Base-by-base conservation (phyloP, 2,888 invertebrate genomes). In the Agrilus cyanescens region DNA sequence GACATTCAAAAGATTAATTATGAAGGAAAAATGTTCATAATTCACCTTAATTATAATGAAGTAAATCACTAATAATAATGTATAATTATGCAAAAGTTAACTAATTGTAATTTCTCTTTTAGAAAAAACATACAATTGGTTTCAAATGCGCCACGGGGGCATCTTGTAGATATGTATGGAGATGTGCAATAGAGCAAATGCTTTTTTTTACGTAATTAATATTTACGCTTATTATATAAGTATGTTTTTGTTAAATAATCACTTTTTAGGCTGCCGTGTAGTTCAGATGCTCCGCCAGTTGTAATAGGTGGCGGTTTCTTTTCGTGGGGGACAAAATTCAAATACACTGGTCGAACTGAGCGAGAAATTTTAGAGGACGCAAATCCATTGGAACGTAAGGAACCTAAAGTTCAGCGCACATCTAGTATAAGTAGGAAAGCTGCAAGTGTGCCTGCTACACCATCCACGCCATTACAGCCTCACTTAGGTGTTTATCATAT, bases 161-260 rank as follows among this genome's bases (percentile, higher is more conserved):
- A 34, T 85, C 91, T 40, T 95, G 95, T 63, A 83, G 94, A 53
- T 93, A 96, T 69, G 83, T 97, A 48, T 97, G 96, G 96, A 81
- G 89, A 62, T 94, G 94, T 71, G 93, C 95, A 37, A 89, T 96
- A 52, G 95, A 96, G 63, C 96, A 96, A 70, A 90, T 95, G 82
- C 73, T 95, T 53, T 97, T 97, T 72, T 97, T 94, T 70, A 96
- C 95, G 94, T 94, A 71, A 81, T 83, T 75, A 16, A 12, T 32
- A 10, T n/a, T 33, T 3, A 12, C 7, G 7, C 4, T 41, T 34
- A 29, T 32, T 41, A 30, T 49, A 29, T n/a, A n/a, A n/a, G n/a
- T n/a, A n/a, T n/a, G n/a, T 32, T 44, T 15, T 25, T 20, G 16
- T 30, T 13, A 30, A 4, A 12, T 32, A 38, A 34, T 32, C 12